phyloP scores from a whole-genome alignment of 2,888 invertebrate species.

The Lottia scabra region DNA sequence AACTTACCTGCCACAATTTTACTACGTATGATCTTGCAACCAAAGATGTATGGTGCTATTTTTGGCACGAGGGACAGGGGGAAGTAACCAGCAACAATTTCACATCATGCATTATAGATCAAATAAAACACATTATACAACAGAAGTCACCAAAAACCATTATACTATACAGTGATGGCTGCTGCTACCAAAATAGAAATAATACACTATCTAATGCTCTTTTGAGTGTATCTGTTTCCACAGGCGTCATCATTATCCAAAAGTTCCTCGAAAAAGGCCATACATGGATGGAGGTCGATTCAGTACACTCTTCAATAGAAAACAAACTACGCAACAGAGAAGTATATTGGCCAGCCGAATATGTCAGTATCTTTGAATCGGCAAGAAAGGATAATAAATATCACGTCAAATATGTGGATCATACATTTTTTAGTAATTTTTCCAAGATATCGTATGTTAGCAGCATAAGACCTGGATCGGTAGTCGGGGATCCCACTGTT shows the following conservation, averaged over 20 bases:
- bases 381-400: no score
- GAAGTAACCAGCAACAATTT: no score
- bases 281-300: background rate
- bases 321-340: no score
- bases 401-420: no score
- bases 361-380: no score
- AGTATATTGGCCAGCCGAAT: no score
- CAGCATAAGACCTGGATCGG: background rate
- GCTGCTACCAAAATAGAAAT: background rate
- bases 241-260: background rate
- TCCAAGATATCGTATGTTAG: no score
- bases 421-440: no score
- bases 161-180: background rate
- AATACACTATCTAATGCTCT: background rate
- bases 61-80: no score
- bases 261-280: background rate
- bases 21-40: background rate
- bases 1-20: constrained; percentile 11
- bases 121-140: no score
- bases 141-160: background rate
- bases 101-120: no score
- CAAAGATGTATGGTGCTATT: no score
- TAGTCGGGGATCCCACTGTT: background rate
- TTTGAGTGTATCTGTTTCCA: fast-evolving
- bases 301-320: background rate